phyloP scores from a whole-genome alignment of 2,797 vertebrate species.

The Enteromius fasciolatus region DNA sequence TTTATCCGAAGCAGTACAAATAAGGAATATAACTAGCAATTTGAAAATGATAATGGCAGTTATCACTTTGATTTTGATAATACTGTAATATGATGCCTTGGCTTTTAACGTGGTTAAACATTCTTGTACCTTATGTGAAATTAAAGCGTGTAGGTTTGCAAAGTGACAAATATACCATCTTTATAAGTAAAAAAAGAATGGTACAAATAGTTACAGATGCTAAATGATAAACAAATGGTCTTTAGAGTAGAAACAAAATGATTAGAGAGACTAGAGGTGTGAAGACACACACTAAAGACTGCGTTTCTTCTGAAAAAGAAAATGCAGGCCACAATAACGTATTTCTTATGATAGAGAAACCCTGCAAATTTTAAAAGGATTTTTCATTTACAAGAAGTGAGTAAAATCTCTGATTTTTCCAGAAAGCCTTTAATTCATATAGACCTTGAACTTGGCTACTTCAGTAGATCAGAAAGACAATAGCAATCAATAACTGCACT shows the following conservation, averaged over 20 bases:
- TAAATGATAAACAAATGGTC: not conserved
- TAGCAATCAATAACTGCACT: slow-evolving; percentile 46
- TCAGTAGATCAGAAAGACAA: slow-evolving; percentile 38
- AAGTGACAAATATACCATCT: not conserved
- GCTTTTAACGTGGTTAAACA: not conserved
- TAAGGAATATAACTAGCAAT: not conserved
- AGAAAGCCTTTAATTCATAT: slow-evolving; percentile 20
- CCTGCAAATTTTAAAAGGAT: slow-evolving; percentile 1
- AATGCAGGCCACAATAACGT: not conserved
- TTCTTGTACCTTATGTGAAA: not conserved
- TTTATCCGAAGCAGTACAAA: not conserved
- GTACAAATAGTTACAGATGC: not conserved
- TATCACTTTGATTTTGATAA: slow-evolving; percentile 28
- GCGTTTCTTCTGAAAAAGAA: not conserved
- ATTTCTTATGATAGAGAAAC: slow-evolving; percentile 6
- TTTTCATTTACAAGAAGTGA: not conserved
- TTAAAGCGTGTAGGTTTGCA: not conserved
- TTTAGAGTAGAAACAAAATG: not conserved
- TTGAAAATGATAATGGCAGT: slow-evolving; percentile 33
- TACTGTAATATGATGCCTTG: not conserved
- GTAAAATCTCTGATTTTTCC: slow-evolving; percentile 12
- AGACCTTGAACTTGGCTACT: slow-evolving; percentile 43
- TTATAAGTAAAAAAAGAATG: not conserved
- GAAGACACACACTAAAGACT: too few species aligned
- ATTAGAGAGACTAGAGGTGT: not conserved